These are phyloP conservation scores for Leptinotarsa lineolata DNA, from an alignment of 1,140 invertebrate species.

Conservation along the genomic window DNA sequence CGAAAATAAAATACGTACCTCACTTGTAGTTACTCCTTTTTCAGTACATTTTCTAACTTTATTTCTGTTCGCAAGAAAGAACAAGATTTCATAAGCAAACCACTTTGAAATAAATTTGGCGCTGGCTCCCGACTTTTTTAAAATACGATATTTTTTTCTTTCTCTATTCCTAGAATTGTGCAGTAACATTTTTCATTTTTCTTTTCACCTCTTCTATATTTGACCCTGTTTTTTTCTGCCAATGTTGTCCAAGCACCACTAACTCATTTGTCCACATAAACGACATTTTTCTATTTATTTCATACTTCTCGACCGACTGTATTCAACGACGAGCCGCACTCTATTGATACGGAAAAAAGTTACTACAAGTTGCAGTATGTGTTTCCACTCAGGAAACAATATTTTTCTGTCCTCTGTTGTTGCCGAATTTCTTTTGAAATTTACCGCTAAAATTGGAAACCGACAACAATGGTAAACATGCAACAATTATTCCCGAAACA, in stretches of 20 bases:
- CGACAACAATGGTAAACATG: no score
- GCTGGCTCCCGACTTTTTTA: conserved; percentile 5
- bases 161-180: conserved; percentile 18
- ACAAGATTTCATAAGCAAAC: conserved; percentile 7
- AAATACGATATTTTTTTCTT: conserved; percentile 8
- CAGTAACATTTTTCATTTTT: conserved; percentile 24
- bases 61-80: neutral
- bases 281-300: no score
- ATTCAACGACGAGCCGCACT: no score
- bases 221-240: conserved; percentile 1
- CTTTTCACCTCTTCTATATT: neutral
- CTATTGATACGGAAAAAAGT: no score
- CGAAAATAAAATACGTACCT: neutral
- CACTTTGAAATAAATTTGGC: conserved; percentile 17
- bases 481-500: no score
- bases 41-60: neutral
- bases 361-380: no score
- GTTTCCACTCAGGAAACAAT: no score
- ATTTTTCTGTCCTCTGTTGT: no score
- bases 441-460: no score
- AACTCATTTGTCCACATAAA: no score
- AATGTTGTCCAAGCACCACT: conserved; percentile 7
- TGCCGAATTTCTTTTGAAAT: no score
- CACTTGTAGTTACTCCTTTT: neutral
- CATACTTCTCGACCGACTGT: no score